phyloP scores from a whole-genome alignment of 2,797 vertebrate genomes.

The Scomberomorus guttatus region DNA sequence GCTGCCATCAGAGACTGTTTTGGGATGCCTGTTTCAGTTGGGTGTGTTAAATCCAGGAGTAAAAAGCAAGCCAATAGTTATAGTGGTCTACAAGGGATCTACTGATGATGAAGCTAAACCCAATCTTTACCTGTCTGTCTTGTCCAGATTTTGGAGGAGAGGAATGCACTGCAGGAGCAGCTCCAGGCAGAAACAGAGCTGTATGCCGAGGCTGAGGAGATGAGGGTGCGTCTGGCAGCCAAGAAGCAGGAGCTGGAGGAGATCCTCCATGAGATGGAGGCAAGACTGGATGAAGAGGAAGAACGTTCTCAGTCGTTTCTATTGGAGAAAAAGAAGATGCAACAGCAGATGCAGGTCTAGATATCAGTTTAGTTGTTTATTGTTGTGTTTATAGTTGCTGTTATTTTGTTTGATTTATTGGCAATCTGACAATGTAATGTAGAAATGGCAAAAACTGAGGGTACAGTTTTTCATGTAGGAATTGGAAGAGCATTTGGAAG shows the following conservation, averaged over 20 bases:
- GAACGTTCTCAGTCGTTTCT: constrained; percentile 91
- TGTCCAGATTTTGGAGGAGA: constrained; percentile 91
- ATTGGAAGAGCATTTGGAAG: constrained; percentile 95
- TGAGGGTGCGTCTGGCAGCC: constrained; percentile 92
- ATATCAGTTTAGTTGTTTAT: neutral
- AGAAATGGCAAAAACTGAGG: neutral
- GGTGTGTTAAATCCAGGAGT: neutral
- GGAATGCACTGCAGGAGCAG: constrained; percentile 93
- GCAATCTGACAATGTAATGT: neutral
- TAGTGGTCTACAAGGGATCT: neutral
- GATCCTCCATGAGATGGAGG: constrained; percentile 98
- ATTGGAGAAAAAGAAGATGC: constrained; percentile 96
- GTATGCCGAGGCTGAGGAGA: constrained; percentile 96
- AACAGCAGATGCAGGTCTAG: constrained; percentile 95
- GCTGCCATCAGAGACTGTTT: too few species aligned
- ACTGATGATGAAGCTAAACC: neutral
- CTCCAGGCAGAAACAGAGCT: constrained; percentile 97
- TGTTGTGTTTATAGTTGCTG: neutral
- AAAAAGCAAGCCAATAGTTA: neutral
- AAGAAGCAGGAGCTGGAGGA: constrained; percentile 98
- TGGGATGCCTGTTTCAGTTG: neutral
- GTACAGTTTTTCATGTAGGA: constrained; percentile 82
- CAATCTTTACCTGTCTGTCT: neutral
- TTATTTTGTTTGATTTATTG: neutral
- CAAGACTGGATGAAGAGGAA: constrained; percentile 95